Evolutionary conservation across 1,140 invertebrate genomes (phyloP).

Genomic region (Heterodera carotae): DNA sequence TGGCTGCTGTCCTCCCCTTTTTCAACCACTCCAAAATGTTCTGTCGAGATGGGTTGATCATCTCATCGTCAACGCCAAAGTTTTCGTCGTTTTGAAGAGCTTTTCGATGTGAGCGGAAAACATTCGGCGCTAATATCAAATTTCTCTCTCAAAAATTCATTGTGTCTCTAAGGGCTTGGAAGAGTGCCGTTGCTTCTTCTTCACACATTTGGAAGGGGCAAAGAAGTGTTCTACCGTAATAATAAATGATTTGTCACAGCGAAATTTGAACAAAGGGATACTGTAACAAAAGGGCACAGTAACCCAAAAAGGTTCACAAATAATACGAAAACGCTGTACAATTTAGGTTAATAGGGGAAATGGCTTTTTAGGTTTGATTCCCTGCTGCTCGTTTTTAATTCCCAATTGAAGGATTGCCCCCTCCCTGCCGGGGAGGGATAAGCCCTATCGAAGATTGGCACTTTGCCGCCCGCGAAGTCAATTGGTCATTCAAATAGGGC

Average conservation of each 20-base stretch:
- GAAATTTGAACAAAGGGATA: too few species aligned
- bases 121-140: neutral
- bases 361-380: too few species aligned
- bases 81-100: neutral
- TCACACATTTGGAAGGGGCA: neutral
- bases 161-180: neutral
- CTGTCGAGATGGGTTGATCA: neutral
- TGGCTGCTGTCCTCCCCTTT: too few species aligned
- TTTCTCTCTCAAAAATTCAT: neutral
- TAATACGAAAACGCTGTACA: neutral
- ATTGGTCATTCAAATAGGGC: neutral
- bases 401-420: neutral
- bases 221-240: neutral
- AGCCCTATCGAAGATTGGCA: neutral
- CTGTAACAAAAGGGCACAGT: neutral
- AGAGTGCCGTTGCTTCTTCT: neutral
- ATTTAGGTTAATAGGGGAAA: too few species aligned
- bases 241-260: neutral
- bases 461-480: slow-evolving; percentile 3
- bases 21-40: neutral
- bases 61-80: neutral
- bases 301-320: neutral
- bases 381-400: neutral
- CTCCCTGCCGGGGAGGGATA: too few species aligned
- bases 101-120: neutral